Conservation (phyloP, 1,140 invertebrate genomes). For the Cepaea nemoralis region DNA sequence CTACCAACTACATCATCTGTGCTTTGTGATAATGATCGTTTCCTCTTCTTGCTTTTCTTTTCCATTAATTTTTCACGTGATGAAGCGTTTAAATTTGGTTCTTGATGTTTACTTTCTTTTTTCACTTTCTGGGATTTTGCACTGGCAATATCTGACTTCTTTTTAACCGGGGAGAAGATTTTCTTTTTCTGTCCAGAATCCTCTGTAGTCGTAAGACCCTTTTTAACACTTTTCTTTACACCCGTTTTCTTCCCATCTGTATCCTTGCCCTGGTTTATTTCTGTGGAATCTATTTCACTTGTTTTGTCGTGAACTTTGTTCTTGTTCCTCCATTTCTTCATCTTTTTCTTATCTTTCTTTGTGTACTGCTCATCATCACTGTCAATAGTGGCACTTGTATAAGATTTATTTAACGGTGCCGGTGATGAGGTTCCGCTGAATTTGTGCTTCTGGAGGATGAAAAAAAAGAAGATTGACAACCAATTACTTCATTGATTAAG, state of each 20-base stretch:
- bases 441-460: neutral
- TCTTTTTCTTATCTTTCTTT: constrained; percentile 27
- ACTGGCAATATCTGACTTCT: neutral
- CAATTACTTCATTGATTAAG: neutral
- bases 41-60: constrained; percentile 6
- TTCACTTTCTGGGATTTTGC: constrained; percentile 8
- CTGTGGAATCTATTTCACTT: neutral
- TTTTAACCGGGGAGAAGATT: neutral
- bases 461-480: neutral
- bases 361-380: constrained; percentile 27
- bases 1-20: neutral
- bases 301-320: neutral
- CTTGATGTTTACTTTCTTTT: constrained; percentile 1
- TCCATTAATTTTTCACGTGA: neutral
- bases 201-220: neutral
- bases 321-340: constrained; percentile 30
- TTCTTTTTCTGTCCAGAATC: neutral
- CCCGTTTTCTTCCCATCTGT: neutral
- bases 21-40: constrained; percentile 11
- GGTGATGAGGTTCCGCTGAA: neutral
- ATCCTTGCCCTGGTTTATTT: neutral
- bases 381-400: neutral
- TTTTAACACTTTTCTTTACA: neutral
- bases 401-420: neutral
- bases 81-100: neutral